These are phyloP conservation scores for Diploscapter pachys DNA, from an alignment of 1,140 invertebrate species.

Conservation along the genomic window DNA sequence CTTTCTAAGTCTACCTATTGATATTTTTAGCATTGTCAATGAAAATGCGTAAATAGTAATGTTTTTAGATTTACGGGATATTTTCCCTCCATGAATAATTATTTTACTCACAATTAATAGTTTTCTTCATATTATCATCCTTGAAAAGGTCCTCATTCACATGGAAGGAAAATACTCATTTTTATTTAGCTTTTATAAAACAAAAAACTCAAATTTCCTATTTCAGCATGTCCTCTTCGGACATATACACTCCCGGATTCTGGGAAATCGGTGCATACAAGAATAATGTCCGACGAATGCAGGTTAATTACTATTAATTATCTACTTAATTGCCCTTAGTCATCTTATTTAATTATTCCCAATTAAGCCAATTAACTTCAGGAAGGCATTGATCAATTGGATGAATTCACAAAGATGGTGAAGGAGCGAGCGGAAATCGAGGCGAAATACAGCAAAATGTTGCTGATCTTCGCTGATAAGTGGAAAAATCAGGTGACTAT, in stretches of 20 bases:
- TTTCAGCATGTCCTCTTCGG: constrained; percentile 23
- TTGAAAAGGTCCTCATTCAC: too few relatives aligned
- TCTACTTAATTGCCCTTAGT: background rate
- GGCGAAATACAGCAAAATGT: constrained; percentile 44
- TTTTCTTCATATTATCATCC: too few relatives aligned
- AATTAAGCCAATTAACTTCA: constrained; percentile 11
- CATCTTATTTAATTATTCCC: background rate
- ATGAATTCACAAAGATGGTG: constrained; percentile 49
- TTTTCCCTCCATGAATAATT: too few relatives aligned
- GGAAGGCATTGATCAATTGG: constrained; percentile 54
- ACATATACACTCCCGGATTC: constrained; percentile 35
- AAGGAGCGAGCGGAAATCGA: constrained; percentile 52
- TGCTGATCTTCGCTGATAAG: constrained; percentile 29
- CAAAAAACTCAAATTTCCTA: too few relatives aligned
- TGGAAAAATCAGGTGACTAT: constrained; percentile 25
- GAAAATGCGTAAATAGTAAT: too few relatives aligned
- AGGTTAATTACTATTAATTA: constrained; percentile 18
- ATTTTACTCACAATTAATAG: too few relatives aligned
- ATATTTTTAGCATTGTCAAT: too few relatives aligned
- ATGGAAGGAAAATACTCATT: too few relatives aligned
- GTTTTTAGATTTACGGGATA: too few relatives aligned
- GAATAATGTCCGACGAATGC: constrained; percentile 49
- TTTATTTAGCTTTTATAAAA: too few relatives aligned
- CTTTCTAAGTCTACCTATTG: too few relatives aligned
- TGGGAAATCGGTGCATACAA: constrained; percentile 51